Percentiles rank a stretch among this genome's conserved stretches.
phyloP scores from a whole-genome alignment of 2,888 invertebrate species.

The Antheraea yamamai region DNA sequence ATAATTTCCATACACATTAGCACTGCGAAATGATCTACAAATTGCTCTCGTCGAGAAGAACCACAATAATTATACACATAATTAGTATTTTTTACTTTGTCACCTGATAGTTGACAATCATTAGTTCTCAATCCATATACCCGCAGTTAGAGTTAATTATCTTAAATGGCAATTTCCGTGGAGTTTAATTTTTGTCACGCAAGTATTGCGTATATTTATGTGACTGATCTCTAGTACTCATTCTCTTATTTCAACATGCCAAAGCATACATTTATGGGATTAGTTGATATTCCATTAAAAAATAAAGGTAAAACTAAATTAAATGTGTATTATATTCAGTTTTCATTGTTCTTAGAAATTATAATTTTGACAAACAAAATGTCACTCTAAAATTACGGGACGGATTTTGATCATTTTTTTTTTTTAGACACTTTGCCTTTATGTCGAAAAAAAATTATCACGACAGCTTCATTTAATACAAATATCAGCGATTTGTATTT shows the following conservation, averaged over 20 bases:
- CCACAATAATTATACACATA: constrained; percentile 67
- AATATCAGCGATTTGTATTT: too few species aligned
- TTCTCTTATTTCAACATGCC: background rate
- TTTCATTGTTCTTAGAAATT: background rate
- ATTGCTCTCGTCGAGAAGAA: constrained; percentile 64
- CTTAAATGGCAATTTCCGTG: constrained; percentile 10
- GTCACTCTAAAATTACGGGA: too few species aligned
- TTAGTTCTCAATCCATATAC: constrained; percentile 22
- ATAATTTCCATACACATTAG: constrained; percentile 77
- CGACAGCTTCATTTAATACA: too few species aligned
- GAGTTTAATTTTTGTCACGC: constrained; percentile 12
- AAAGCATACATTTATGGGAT: too few species aligned
- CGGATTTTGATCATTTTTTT: too few species aligned
- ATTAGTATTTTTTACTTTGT: constrained; percentile 68
- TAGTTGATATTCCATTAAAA: background rate
- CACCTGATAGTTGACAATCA: constrained; percentile 52
- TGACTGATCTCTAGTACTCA: background rate
- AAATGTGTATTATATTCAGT: background rate
- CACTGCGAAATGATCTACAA: constrained; percentile 73
- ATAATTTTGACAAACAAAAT: background rate
- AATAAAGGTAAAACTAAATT: background rate
- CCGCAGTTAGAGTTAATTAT: constrained; percentile 10
- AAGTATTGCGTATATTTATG: background rate
- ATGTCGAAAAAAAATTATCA: too few species aligned
- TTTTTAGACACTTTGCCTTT: too few species aligned